Conservation (phyloP, 2,797 vertebrate genomes). For the Enteromius unitaeniatus region DNA sequence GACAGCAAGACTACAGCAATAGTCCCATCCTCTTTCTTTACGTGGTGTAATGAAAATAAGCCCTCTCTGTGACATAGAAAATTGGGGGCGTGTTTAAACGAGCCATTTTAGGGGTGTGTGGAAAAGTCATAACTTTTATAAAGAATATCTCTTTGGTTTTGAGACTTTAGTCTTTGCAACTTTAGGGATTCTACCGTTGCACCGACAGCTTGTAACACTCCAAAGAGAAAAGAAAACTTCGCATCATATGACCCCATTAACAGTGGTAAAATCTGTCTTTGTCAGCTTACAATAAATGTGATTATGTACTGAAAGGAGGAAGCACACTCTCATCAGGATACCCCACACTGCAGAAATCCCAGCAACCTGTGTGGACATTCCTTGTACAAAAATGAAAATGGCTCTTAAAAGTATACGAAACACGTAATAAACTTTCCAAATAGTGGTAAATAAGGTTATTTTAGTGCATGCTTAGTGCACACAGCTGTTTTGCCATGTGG, state of each 20-base stretch:
- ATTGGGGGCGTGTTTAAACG: too few species aligned
- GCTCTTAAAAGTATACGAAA: constrained; percentile 21
- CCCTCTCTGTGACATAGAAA: too few species aligned
- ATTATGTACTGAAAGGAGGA: background rate
- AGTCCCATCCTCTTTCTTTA: too few species aligned
- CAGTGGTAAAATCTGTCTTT: background rate
- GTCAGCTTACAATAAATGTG: background rate
- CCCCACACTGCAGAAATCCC: background rate
- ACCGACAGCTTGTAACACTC: too few species aligned
- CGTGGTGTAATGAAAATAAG: too few species aligned
- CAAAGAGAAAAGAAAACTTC: too few species aligned
- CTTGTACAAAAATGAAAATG: background rate
- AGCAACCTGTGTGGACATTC: background rate
- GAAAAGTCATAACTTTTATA: too few species aligned
- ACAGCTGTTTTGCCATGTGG: constrained; percentile 78
- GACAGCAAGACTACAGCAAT: too few species aligned
- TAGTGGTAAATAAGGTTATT: constrained; percentile 49
- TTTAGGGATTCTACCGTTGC: too few species aligned
- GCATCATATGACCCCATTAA: background rate
- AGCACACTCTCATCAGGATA: background rate
- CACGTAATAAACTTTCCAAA: constrained; percentile 19
- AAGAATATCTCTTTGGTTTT: too few species aligned
- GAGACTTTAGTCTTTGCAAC: too few species aligned
- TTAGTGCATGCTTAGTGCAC: constrained; percentile 73
- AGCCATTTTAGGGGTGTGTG: too few species aligned